These are phyloP conservation scores for Fragum sueziense DNA, from an alignment of 2,888 invertebrate species.

Conservation along the genomic window DNA sequence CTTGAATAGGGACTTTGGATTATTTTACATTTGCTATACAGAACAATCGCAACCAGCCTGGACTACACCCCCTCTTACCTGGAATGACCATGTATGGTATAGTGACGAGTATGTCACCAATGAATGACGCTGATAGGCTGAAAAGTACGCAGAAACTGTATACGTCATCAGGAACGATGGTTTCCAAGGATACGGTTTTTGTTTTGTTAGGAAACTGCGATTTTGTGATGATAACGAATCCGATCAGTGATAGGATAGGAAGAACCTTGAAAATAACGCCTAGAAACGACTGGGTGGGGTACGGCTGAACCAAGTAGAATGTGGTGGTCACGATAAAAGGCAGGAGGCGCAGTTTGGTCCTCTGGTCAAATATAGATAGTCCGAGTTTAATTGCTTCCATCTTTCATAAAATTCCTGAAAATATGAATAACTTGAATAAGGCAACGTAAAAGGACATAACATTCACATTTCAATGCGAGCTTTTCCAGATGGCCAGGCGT, in stretches of 20 bases:
- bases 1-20: too few species aligned
- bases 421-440: not conserved
- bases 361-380: conserved; percentile 46
- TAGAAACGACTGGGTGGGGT: conserved; percentile 63
- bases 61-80: too few species aligned
- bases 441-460: not conserved
- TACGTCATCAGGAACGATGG: conserved; percentile 56
- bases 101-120: conserved; percentile 64
- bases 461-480: too few species aligned
- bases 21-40: too few species aligned
- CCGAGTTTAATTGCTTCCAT: conserved; percentile 55
- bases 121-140: conserved; percentile 64
- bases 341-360: conserved; percentile 58
- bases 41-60: too few species aligned
- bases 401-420: not conserved
- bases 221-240: conserved; percentile 57
- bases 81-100: conserved; percentile 62
- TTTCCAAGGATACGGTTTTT: conserved; percentile 38
- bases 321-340: conserved; percentile 63
- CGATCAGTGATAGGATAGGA: conserved; percentile 68
- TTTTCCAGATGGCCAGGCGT: too few species aligned
- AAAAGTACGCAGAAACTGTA: conserved; percentile 60
- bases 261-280: conserved; percentile 71
- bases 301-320: conserved; percentile 62
- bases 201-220: conserved; percentile 52